Base-by-base conservation (phyloP, 2,888 invertebrate species). In the Petrophora chlorosata region DNA sequence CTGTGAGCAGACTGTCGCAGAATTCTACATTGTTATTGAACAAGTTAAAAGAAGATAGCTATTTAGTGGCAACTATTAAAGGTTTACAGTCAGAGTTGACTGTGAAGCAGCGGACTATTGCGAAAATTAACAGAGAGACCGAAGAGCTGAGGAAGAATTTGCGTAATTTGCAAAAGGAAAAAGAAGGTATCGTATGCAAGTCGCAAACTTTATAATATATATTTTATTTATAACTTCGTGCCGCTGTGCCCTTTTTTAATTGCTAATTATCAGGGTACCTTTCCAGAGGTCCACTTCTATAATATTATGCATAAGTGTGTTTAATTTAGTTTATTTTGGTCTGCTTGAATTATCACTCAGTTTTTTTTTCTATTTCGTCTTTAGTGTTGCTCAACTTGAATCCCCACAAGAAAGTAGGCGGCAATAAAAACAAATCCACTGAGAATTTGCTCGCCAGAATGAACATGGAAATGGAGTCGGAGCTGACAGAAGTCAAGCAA, bases 111-210 rank as follows among this genome's bases (percentile, higher is more conserved):
- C 94, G 95, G 61, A 92, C 92, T 1, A 91, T 95, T 52, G 88
- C 91, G 22, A 94, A 94, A 56, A 85, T 96, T 34, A 94, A 94
- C 25, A 93, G 94, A 59, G 96, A 96, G 69, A 87, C 94, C 29
- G 95, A 95, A 25, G 96, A 96, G 53, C 78, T 94, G 45, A 92
- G 93, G 66, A 95, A 94, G 74, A 95, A 95, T 32, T 94, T 95
- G 67, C 90, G 93, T 42, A 93, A 94, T 70, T 81, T 95, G 65
- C 95, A 96, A 70, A 95, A 94, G 63, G 95, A 95, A 70, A 92
- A 95, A 61, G 95, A 96, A 70, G 92, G 93, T 84, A 63, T n/a
- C n/a, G n/a, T n/a, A n/a, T n/a, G n/a, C n/a, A n/a, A n/a, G n/a
- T n/a, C n/a, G n/a, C n/a, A n/a, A n/a, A n/a, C n/a, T n/a, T n/a